Conservation (phyloP, 1,140 invertebrate genomes). For the Conus betulinus region DNA sequence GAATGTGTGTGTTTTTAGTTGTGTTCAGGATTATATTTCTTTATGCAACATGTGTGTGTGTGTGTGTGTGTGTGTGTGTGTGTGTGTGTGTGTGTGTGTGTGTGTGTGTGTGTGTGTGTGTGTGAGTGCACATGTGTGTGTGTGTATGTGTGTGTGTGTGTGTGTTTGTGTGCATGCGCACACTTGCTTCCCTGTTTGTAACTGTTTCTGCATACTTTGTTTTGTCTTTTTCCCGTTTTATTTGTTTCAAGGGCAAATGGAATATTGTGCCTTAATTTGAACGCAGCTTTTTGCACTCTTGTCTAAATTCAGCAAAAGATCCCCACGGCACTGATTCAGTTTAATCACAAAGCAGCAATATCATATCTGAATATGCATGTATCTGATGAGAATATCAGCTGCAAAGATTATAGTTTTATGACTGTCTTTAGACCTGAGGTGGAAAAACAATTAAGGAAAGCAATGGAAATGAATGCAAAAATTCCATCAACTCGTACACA, state of each 20-base stretch:
- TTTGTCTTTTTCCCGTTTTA: too few species aligned
- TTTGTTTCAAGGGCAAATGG: not conserved
- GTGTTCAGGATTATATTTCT: not conserved
- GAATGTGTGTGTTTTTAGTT: not conserved
- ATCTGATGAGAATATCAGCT: too few species aligned
- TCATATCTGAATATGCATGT: too few species aligned
- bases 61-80: not conserved
- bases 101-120: slow-evolving; percentile 4
- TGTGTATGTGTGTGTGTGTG: slow-evolving; percentile 1
- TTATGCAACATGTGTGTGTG: not conserved
- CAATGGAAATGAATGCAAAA: too few species aligned
- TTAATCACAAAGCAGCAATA: too few species aligned
- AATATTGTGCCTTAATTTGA: not conserved
- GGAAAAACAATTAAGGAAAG: too few species aligned
- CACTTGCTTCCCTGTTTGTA: not conserved
- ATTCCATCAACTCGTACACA: too few species aligned
- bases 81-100: slow-evolving; percentile 25
- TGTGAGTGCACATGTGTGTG: slow-evolving; percentile 5
- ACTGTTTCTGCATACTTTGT: not conserved
- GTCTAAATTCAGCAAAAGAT: too few species aligned
- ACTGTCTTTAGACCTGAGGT: too few species aligned
- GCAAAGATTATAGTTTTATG: too few species aligned
- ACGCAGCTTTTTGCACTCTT: not conserved
- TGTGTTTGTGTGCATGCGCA: not conserved
- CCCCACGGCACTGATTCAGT: too few species aligned